phyloP scores from a whole-genome alignment of 2,888 invertebrate genomes.

The Philaethria dido region DNA sequence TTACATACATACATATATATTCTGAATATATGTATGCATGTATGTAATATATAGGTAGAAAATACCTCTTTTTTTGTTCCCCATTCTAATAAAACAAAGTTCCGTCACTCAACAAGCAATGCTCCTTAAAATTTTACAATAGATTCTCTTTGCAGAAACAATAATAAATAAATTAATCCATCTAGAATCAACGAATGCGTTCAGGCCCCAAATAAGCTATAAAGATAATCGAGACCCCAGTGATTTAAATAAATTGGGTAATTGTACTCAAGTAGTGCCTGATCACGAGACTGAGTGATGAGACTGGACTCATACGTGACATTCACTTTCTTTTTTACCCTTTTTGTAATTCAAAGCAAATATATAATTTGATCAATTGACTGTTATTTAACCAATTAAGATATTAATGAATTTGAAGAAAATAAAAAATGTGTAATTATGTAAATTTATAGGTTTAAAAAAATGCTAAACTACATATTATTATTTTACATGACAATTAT shows the following conservation, averaged over 20 bases:
- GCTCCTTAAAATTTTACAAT: too few relatives aligned
- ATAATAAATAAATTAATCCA: neutral
- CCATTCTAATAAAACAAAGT: too few relatives aligned
- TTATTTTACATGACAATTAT: too few relatives aligned
- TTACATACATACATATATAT: too few relatives aligned
- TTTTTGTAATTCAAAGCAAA: neutral
- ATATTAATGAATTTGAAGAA: too few relatives aligned
- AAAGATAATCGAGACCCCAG: constrained; percentile 49
- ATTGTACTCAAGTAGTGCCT: constrained; percentile 45
- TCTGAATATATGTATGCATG: too few relatives aligned
- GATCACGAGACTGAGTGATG: constrained; percentile 34
- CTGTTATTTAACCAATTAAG: neutral
- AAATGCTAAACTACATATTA: too few relatives aligned
- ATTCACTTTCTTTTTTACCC: constrained; percentile 18
- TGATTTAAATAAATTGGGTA: constrained; percentile 52
- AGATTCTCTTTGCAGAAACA: neutral
- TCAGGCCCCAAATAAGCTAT: constrained; percentile 46
- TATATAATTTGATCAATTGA: neutral
- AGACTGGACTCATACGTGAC: neutral
- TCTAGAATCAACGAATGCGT: constrained; percentile 21
- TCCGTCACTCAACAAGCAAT: too few relatives aligned
- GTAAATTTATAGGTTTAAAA: too few relatives aligned
- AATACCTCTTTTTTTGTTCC: too few relatives aligned
- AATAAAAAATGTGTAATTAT: too few relatives aligned
- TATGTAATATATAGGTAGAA: too few relatives aligned